Conservation (phyloP, 2,888 invertebrate species). For the Rhamnusium bicolor region DNA sequence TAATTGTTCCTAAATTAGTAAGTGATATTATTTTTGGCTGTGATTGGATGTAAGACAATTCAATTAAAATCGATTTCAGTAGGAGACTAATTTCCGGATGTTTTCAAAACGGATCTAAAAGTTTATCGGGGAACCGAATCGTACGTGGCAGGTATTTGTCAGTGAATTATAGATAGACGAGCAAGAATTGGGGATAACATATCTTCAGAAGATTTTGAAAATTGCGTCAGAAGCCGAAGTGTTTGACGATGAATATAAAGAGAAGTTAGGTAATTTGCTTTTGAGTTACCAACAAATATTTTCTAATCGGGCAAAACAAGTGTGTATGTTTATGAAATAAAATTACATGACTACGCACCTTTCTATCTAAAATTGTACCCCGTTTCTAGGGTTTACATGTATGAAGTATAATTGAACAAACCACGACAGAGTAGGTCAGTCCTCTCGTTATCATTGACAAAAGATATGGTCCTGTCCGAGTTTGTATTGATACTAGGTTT, state of each 20-base stretch:
- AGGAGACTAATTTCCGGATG: neutral
- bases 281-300: conserved; percentile 1
- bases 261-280: neutral
- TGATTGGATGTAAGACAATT: conserved; percentile 16
- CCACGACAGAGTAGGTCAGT: too few species aligned
- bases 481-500: too few species aligned
- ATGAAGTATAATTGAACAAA: too few species aligned
- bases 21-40: conserved; percentile 18
- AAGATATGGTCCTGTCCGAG: too few species aligned
- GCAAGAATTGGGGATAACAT: too few species aligned
- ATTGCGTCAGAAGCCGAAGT: neutral
- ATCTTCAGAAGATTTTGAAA: too few species aligned
- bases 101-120: neutral
- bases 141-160: neutral
- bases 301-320: conserved; percentile 19
- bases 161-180: neutral
- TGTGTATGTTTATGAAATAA: conserved; percentile 15
- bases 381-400: conserved; percentile 15
- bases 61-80: neutral
- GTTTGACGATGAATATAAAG: neutral
- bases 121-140: conserved; percentile 1
- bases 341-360: conserved; percentile 29
- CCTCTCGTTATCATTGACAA: too few species aligned
- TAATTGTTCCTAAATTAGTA: conserved; percentile 13
- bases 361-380: conserved; percentile 35